Evolutionary conservation across 2,797 vertebrate genomes (phyloP), one percentile per base, ranked within the genome.

Genomic region (Rhynchonycteris naso): DNA sequence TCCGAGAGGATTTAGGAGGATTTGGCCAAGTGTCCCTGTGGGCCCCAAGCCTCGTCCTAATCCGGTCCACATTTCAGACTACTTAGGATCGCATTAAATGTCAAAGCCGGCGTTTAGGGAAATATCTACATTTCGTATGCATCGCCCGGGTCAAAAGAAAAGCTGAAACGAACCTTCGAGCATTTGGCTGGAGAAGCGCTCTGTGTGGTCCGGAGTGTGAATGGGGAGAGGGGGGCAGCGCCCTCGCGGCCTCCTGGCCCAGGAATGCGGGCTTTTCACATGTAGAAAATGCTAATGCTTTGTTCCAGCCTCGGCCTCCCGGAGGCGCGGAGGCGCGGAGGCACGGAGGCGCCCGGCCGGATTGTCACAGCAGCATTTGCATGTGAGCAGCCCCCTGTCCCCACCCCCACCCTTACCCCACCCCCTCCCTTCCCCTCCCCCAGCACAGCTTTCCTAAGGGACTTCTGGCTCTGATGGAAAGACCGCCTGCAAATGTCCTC

Each of bases 221-320:
- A 97, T 63, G 81, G 94, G 93, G 83, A 38, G 71, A 63, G 94
- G 96, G 95, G 87, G 76, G 75, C 47, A 58, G 88, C 35, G 71
- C 87, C 94, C 95, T 88, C 74, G 69, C 58, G 69, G 95, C 92
- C 80, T 94, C 90, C 92, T 72, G 86, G 2, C 93, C 28, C 81
- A 89, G 97, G 98, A 98, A 98, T 98, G 98, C 79, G 0, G 97
- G 84, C 95, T 91, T 98, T 98, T 98, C 98, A 97, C 97, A 92
- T 96, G 98, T 90, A 98, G 96, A 98, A 97, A 96, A 88, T 43
- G 96, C 96, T 76, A 3, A 28, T 2, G 96, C 93, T 92, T 95
- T 84, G 96, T 96, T 85, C 26, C 76, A 2, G 93, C 94, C 56
- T 74, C 43, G 92, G 91, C 97, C 96, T 90, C 95, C 97, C 88